These are phyloP conservation scores for Athalia rosae DNA, from an alignment of 2,888 invertebrate genomes.

Conservation along the genomic window DNA sequence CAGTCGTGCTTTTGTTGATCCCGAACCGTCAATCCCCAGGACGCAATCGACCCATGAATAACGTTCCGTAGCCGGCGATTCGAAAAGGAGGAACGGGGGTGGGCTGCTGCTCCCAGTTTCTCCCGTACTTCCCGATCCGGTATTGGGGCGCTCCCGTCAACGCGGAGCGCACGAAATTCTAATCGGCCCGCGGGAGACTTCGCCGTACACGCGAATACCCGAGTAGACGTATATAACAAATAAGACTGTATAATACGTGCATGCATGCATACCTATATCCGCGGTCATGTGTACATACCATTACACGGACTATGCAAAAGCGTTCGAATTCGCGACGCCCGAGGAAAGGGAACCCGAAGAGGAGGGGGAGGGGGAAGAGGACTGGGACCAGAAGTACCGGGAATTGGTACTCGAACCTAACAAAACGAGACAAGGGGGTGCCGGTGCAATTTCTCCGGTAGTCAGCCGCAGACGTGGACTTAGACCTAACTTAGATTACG, in stretches of 20 bases:
- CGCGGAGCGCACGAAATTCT: slow-evolving; percentile 54
- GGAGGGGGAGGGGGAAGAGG: too few relatives aligned
- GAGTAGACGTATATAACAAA: too few relatives aligned
- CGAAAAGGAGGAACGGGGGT: not conserved
- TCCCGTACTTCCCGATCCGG: not conserved
- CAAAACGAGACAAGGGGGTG: slow-evolving; percentile 18
- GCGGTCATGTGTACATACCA: too few relatives aligned
- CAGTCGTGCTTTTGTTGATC: slow-evolving; percentile 19
- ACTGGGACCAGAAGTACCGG: too few relatives aligned
- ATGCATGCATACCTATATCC: too few relatives aligned
- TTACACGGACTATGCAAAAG: too few relatives aligned
- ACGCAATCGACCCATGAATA: slow-evolving; percentile 54
- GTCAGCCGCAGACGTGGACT: slow-evolving; percentile 54
- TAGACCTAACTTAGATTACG: slow-evolving; percentile 58
- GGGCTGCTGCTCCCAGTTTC: not conserved
- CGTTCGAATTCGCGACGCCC: too few relatives aligned
- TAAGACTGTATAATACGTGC: too few relatives aligned
- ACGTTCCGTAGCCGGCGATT: slow-evolving; percentile 49
- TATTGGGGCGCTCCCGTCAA: slow-evolving; percentile 9
- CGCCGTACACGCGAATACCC: too few relatives aligned
- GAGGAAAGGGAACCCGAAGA: not conserved
- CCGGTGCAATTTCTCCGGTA: slow-evolving; percentile 44
- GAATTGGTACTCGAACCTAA: not conserved
- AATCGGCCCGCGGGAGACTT: slow-evolving; percentile 55
- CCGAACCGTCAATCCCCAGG: slow-evolving; percentile 34